Conservation (phyloP, 2,888 invertebrate species). For the Catocala fraxini region DNA sequence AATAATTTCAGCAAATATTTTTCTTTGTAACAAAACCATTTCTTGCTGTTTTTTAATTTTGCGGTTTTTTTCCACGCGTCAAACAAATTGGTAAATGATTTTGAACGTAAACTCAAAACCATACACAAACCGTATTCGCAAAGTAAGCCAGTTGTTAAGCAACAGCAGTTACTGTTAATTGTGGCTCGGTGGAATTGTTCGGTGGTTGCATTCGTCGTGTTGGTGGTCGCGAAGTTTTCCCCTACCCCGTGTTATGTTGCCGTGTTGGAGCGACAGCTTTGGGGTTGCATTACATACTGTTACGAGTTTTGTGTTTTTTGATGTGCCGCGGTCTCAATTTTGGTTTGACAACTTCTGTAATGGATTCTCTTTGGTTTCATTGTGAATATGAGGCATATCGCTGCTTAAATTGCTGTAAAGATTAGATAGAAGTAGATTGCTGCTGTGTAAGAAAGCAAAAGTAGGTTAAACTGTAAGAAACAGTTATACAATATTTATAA, state of each 20-base stretch:
- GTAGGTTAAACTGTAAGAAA: no score
- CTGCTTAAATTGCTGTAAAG: no score
- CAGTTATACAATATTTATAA: no score
- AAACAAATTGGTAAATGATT: background rate
- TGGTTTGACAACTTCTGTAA: constrained; percentile 22
- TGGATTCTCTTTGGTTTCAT: background rate
- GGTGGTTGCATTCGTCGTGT: constrained; percentile 37
- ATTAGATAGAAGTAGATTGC: no score
- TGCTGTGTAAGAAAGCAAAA: no score
- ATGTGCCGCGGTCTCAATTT: constrained; percentile 23
- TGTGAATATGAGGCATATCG: no score
- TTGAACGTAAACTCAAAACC: background rate
- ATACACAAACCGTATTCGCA: constrained; percentile 1
- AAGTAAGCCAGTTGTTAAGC: constrained; percentile 13
- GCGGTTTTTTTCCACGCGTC: no score
- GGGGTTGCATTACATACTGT: constrained; percentile 41
- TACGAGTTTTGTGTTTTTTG: constrained; percentile 45
- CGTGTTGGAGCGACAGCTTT: constrained; percentile 22
- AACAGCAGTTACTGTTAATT: constrained; percentile 33
- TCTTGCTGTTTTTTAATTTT: no score
- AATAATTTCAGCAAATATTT: no score
- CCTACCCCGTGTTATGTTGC: constrained; percentile 28
- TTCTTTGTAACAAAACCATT: no score
- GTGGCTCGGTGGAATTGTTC: constrained; percentile 17
- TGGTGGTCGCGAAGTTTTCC: constrained; percentile 48